Conservation (phyloP, 1,140 invertebrate species). For the Venturia canescens region DNA sequence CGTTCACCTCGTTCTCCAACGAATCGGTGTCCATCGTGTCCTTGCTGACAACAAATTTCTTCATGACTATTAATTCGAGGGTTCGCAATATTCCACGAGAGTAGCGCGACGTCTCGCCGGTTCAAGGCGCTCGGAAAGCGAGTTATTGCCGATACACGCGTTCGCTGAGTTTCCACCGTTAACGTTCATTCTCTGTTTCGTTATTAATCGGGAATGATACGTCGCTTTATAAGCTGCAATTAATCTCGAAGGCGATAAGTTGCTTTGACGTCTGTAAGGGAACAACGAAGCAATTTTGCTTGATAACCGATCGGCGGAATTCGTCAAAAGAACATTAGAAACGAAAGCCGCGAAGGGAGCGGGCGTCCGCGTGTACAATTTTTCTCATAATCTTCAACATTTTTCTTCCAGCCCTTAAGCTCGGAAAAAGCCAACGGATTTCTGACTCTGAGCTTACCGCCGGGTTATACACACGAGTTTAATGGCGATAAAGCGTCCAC, state of each 20-base stretch:
- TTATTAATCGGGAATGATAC: background rate
- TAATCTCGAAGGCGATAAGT: background rate
- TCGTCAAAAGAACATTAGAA: background rate
- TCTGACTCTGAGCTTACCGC: constrained; percentile 32
- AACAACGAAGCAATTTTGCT: background rate
- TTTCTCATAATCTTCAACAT: constrained; percentile 30
- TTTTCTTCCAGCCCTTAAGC: background rate
- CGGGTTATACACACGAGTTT: constrained; percentile 25
- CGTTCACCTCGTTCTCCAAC: constrained; percentile 71
- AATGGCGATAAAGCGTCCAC: constrained; percentile 26
- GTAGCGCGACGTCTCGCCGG: background rate
- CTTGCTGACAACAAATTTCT: constrained; percentile 65
- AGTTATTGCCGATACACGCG: no score
- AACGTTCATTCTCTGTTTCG: background rate
- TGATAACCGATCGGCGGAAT: background rate
- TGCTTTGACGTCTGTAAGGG: background rate
- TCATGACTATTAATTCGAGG: constrained; percentile 65
- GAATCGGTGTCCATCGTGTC: constrained; percentile 73
- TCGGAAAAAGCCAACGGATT: constrained; percentile 25
- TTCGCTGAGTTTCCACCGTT: no score
- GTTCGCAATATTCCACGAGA: constrained; percentile 61
- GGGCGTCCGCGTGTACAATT: background rate
- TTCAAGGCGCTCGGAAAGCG: background rate
- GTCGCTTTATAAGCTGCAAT: background rate
- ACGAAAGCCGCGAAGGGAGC: background rate